Base-by-base conservation (phyloP, 2,113 vertebrate species). In the Columba janthina region DNA sequence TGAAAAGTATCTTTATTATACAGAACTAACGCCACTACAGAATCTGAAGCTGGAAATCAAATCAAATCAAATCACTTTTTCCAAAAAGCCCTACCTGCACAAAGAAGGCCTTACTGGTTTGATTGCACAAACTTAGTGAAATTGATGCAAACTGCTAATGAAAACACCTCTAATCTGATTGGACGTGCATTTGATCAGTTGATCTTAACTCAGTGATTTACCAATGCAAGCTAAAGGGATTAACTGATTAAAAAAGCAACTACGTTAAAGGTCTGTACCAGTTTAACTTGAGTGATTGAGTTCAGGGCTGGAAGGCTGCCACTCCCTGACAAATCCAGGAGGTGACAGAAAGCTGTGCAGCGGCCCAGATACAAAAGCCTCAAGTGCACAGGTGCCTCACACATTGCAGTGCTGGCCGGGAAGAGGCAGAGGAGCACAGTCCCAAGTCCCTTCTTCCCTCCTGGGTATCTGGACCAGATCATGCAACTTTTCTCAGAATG, bases 241-340 rank as follows among this genome's bases (percentile, higher is more conserved):
- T 94, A 96, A 83, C 78, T 11, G 65, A 88, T 89, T 92, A 94
- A 78, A 75, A 92, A 91, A 90, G 64, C 79, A 92, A 14, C 93
- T 84, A 42, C 9, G 1, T 80, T 77, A 66, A 93, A 85, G 75
- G 56, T 34, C 85, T 86, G 85, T 74, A 88, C 75, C 67, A 83
- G 38, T 93, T 5, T 72, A 87, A 76, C 38, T 73, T 21, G 75
- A 84, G 56, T 34, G 48, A 74, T 0, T 64, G 73, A 81, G 91
- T 24, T 84, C 56, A 74, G 26, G 53, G 78, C 44, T 90, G 65
- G 83, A 86, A 90, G 69, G 24, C 61, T 93, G 51, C 44, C 69
- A 78, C 21, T 34, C 50, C 44, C 60, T 51, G 32, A 62, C 80
- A 90, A 38, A 60, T 19, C 44, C 26, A 44, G 16, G 26, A 66